Evolutionary conservation across 2,888 invertebrate species (phyloP), one percentile per base, ranked within the genome.

Genomic region (Chrysina gloriosa): DNA sequence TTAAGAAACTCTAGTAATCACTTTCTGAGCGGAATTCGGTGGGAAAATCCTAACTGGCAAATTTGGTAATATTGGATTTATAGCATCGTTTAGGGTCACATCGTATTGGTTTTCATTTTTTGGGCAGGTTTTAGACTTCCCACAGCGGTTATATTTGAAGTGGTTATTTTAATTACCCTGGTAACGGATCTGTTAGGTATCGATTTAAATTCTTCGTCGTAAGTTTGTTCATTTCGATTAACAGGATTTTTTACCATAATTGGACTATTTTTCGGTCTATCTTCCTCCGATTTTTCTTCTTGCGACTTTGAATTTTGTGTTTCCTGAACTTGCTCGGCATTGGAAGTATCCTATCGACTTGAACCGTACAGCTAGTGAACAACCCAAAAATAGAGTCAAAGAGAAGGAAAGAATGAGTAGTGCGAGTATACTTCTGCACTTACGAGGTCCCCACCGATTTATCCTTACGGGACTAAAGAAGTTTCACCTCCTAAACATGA

Each of bases 1-100:
- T n/a, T n/a, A n/a, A n/a, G n/a, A n/a, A n/a, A n/a, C n/a, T n/a
- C n/a, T n/a, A n/a, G n/a, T n/a, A 80, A 69, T 80, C 79, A 31
- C 73, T 75, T 3, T 69, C 69, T 3, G 87, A 19, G 86, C 81
- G 0, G 71, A 90, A 91, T 0, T 90, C 90, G 52, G 87, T 87
- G 0, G 90, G 90, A 0, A 86, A 82, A 72, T 80, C 69, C 89
- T 84, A 19, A 84, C 84, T 5, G 88, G 84, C 68, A 89, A 87
- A 80, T 88, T 88, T 34, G 89, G 89, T 67, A 91, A 81, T 58
- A 88, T 89, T 0, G 94, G 94, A 68, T 91, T 90, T 27, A 94
- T 80, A 0, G 94, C 94, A 80, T 94, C 94, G 77, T 94, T 94
- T 42, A 92, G 77, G 1, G 92, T 90, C 0, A 92, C 92, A 78